Evolutionary conservation across 2,888 invertebrate genomes (phyloP).

Genomic region (Brachyopa scutellaris): DNA sequence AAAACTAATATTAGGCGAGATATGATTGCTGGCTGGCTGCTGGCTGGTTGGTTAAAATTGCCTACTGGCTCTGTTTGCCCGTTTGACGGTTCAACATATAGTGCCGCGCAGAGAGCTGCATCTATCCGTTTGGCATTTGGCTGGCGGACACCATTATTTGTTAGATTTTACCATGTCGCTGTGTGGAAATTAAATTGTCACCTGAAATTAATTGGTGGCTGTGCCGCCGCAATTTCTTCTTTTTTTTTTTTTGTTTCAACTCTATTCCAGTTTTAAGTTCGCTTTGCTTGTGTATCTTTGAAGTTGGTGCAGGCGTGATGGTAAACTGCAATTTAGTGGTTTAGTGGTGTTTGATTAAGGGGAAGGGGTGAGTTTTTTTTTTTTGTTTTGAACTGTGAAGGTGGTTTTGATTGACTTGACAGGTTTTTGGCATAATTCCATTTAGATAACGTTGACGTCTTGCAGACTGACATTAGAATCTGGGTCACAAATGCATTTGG

Average conservation of each 20-base stretch:
- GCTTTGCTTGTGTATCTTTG: constrained; percentile 27
- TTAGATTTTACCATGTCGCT: constrained; percentile 62
- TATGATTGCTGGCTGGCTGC: constrained; percentile 62
- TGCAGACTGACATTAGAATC: constrained; percentile 58
- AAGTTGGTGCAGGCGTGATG: neutral
- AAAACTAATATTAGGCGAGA: constrained; percentile 70
- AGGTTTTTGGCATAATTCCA: constrained; percentile 62
- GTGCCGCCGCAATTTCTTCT: constrained; percentile 42
- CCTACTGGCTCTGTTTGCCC: constrained; percentile 36
- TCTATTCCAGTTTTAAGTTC: neutral
- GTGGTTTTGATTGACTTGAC: constrained; percentile 63
- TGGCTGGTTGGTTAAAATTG: constrained; percentile 27
- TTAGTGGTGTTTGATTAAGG: neutral
- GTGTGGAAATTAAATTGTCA: constrained; percentile 79
- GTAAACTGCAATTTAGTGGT: constrained; percentile 35
- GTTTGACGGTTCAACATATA: constrained; percentile 30
- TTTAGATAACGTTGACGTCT: constrained; percentile 57
- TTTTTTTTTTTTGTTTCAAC: constrained; percentile 9
- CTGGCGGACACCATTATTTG: constrained; percentile 63
- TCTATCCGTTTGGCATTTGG: constrained; percentile 32
- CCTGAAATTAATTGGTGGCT: constrained; percentile 79
- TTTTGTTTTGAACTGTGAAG: constrained; percentile 15
- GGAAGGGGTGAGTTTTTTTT: constrained; percentile 20
- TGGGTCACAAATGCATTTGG: constrained; percentile 52
- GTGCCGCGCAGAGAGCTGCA: constrained; percentile 28